A percentile compares a stretch with the other conserved stretches of the same genome.
These are phyloP conservation scores for Gadus macrocephalus DNA, from an alignment of 2,113 vertebrate genomes.

Conservation along the genomic window DNA sequence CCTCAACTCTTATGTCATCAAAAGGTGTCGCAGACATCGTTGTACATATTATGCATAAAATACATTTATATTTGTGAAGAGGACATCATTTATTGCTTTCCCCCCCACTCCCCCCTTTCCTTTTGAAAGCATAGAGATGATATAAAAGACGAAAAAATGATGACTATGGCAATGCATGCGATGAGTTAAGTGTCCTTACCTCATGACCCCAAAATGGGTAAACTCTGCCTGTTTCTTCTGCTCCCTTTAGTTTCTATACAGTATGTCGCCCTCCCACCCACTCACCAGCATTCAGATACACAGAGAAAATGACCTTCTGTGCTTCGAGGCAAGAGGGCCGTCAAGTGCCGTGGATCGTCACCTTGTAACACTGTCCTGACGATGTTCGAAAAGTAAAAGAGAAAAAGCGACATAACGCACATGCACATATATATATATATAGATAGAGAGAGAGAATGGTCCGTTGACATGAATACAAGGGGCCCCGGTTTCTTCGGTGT, in stretches of 20 bases:
- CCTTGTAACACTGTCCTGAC: conserved; percentile 44
- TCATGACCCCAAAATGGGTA: conserved; percentile 62
- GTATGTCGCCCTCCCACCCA: conserved; percentile 59
- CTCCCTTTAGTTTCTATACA: conserved; percentile 57
- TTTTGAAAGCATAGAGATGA: conserved; percentile 59
- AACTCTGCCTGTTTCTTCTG: conserved; percentile 52
- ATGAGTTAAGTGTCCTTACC: conserved; percentile 81
- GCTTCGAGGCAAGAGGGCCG: conserved; percentile 40
- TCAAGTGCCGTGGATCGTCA: conserved; percentile 38
- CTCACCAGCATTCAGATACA: conserved; percentile 49
- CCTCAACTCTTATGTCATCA: conserved; percentile 52
- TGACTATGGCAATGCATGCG: conserved; percentile 71
- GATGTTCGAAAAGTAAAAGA: conserved; percentile 33
- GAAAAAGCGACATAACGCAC: conserved; percentile 20
- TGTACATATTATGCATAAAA: conserved; percentile 76
- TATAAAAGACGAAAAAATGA: conserved; percentile 45
- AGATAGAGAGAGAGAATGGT: no score
- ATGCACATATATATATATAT: no score
- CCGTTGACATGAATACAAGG: no score
- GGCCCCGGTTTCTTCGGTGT: conserved; percentile 12
- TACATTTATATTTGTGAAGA: conserved; percentile 81
- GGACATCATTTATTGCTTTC: conserved; percentile 58
- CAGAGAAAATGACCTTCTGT: conserved; percentile 39
- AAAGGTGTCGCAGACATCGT: conserved; percentile 61
- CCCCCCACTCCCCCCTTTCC: conserved; percentile 28